These are phyloP conservation scores for Conops quadrifasciatus DNA, from an alignment of 2,888 invertebrate genomes.

Conservation along the genomic window DNA sequence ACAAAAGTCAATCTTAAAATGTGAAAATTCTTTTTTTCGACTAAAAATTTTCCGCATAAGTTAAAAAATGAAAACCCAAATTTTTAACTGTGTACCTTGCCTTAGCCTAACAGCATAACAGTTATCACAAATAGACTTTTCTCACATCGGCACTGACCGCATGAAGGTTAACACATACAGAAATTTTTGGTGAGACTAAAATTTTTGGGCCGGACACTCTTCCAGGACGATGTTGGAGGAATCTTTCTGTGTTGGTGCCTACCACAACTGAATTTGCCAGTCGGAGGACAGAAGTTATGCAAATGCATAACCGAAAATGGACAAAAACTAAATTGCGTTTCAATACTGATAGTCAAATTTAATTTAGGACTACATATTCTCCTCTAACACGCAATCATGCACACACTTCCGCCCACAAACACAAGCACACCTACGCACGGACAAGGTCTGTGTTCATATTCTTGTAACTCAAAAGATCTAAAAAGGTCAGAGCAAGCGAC, in stretches of 20 bases:
- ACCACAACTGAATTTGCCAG: conserved; percentile 21
- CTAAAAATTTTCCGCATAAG: too few relatives aligned
- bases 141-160: too few relatives aligned
- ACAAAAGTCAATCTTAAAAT: too few relatives aligned
- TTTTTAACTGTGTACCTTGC: too few relatives aligned
- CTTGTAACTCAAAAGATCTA: background rate
- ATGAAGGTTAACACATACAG: too few relatives aligned
- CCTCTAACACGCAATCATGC: conserved; percentile 6
- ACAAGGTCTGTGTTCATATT: background rate
- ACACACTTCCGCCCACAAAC: conserved; percentile 1
- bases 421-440: background rate
- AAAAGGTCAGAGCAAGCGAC: background rate
- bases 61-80: too few relatives aligned
- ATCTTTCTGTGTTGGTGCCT: background rate
- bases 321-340: conserved; percentile 24
- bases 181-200: background rate
- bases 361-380: conserved; percentile 10
- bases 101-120: too few relatives aligned
- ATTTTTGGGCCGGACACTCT: background rate
- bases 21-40: too few relatives aligned
- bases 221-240: background rate
- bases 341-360: conserved; percentile 31
- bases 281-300: conserved; percentile 11
- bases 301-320: conserved; percentile 17
- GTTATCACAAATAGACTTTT: too few relatives aligned